These are phyloP conservation scores for Eretmocerus hayati DNA, from an alignment of 2,888 invertebrate species.

Conservation along the genomic window DNA sequence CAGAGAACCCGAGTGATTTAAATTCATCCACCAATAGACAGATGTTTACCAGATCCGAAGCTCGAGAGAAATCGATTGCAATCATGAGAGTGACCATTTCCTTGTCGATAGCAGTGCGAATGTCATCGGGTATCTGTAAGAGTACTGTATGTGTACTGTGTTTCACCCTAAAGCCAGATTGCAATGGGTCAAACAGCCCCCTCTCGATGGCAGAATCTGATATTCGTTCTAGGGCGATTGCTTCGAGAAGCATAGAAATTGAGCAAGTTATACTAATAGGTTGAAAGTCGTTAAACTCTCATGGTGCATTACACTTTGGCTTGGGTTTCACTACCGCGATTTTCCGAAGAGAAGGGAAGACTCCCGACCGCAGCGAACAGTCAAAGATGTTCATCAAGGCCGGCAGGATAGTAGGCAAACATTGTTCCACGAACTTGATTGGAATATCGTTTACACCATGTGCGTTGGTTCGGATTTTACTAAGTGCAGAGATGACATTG, in stretches of 20 bases:
- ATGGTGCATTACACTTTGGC: background rate
- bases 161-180: background rate
- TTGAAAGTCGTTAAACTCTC: background rate
- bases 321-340: background rate
- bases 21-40: background rate
- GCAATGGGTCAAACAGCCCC: background rate
- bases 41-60: conserved; percentile 6
- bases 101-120: background rate
- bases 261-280: conserved; percentile 1
- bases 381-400: background rate
- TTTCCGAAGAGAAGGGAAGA: background rate
- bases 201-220: background rate
- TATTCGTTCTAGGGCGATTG: background rate
- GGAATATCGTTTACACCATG: background rate
- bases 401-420: background rate
- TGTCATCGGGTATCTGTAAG: background rate
- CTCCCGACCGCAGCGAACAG: background rate
- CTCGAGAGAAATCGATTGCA: conserved; percentile 3
- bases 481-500: background rate
- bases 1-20: background rate
- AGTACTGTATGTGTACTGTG: conserved; percentile 2
- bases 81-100: background rate
- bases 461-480: background rate
- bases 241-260: background rate
- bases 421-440: background rate